These are phyloP conservation scores for Drymonia ruficornis DNA, from an alignment of 2,888 invertebrate genomes.

Conservation along the genomic window DNA sequence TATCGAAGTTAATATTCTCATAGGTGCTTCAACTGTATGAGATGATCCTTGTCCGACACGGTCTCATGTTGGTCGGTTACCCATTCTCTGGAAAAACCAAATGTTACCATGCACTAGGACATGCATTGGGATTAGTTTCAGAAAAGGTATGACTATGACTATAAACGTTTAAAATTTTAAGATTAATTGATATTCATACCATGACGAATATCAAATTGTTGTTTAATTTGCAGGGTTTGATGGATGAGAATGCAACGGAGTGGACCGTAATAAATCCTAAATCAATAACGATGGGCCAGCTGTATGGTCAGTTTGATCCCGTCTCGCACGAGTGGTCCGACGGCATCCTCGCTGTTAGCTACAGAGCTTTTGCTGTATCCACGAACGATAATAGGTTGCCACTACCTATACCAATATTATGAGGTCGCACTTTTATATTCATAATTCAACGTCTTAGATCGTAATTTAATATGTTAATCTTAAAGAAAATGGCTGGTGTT, in stretches of 20 bases:
- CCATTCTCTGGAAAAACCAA: constrained; percentile 97
- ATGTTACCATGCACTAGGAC: constrained; percentile 92
- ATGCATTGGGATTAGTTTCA: constrained; percentile 89
- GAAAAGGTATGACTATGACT: constrained; percentile 81
- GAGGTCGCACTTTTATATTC: background rate
- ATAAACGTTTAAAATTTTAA: background rate
- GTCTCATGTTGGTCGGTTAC: constrained; percentile 96
- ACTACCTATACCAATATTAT: constrained; percentile 22
- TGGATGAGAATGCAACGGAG: constrained; percentile 91
- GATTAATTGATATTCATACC: background rate
- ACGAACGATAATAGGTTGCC: constrained; percentile 89
- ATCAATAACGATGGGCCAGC: constrained; percentile 97
- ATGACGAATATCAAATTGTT: background rate
- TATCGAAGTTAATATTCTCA: constrained; percentile 7
- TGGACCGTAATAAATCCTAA: constrained; percentile 96
- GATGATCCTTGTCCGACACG: constrained; percentile 97
- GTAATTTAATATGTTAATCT: no score
- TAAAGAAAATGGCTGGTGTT: constrained; percentile 96
- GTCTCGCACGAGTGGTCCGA: constrained; percentile 98
- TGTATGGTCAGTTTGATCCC: constrained; percentile 97
- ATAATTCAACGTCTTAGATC: no score
- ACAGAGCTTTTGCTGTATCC: constrained; percentile 91
- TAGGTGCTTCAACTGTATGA: constrained; percentile 91
- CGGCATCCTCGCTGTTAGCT: constrained; percentile 93
- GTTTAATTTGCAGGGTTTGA: constrained; percentile 83